Evolutionary conservation across 1,140 invertebrate species (phyloP).

Genomic region (Aleiodes sp.): DNA sequence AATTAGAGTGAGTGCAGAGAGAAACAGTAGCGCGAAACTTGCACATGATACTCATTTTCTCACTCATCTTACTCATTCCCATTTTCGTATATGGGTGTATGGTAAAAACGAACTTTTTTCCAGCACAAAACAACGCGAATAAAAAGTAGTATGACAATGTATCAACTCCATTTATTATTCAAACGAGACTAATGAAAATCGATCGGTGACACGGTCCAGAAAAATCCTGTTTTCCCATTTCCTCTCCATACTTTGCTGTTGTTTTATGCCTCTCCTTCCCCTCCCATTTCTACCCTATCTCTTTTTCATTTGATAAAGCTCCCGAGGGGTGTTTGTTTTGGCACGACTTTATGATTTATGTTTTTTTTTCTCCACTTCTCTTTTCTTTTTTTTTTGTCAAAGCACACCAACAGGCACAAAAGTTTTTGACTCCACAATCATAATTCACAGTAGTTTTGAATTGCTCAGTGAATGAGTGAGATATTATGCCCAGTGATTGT

Average conservation of each 20-base stretch:
- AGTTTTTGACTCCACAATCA: not conserved
- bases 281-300: not conserved
- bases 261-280: not conserved
- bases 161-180: not conserved
- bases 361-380: no score
- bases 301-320: not conserved
- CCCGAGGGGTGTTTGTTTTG: not conserved
- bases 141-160: constrained; percentile 1
- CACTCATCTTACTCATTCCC: not conserved
- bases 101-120: no score
- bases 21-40: not conserved
- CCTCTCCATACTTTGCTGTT: not conserved
- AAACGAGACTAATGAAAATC: constrained; percentile 5
- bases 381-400: no score
- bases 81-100: no score
- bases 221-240: constrained; percentile 9
- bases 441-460: constrained; percentile 1
- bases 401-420: constrained; percentile 7
- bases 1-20: constrained; percentile 38
- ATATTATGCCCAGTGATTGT: not conserved
- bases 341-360: not conserved
- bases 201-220: not conserved
- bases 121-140: not conserved
- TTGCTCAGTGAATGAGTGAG: constrained; percentile 10
- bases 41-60: not conserved